phyloP scores from a whole-genome alignment of 2,113 vertebrate species.

The Sula dactylatra region DNA sequence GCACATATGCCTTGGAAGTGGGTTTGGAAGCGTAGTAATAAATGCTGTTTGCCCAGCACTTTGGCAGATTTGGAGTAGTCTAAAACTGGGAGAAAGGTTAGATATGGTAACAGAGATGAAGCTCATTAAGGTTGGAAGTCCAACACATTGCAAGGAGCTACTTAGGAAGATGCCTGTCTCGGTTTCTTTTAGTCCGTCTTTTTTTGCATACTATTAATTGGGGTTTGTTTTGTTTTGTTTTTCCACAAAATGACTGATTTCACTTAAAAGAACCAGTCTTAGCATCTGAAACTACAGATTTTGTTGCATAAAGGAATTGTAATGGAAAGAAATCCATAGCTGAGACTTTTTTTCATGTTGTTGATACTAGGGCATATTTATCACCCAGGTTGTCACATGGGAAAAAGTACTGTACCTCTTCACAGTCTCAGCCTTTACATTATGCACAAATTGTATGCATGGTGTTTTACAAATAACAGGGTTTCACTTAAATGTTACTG shows the following conservation, averaged over 20 bases:
- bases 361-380: accelerated
- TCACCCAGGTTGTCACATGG: background rate
- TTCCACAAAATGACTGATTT: background rate
- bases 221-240: no score
- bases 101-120: background rate
- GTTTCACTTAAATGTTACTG: background rate
- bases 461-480: background rate
- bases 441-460: background rate
- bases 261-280: background rate
- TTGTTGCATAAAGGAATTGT: background rate
- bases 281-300: background rate
- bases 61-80: background rate
- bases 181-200: background rate
- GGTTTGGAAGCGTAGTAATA: background rate
- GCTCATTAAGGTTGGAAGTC: background rate
- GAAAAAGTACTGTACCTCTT: background rate
- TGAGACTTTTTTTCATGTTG: background rate
- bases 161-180: background rate
- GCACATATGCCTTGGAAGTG: background rate
- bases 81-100: background rate
- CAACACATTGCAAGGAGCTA: background rate
- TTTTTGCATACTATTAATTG: background rate
- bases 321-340: background rate
- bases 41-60: background rate
- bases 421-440: background rate